Conservation (phyloP, 1,140 invertebrate species). For the Hermetia illucens region DNA sequence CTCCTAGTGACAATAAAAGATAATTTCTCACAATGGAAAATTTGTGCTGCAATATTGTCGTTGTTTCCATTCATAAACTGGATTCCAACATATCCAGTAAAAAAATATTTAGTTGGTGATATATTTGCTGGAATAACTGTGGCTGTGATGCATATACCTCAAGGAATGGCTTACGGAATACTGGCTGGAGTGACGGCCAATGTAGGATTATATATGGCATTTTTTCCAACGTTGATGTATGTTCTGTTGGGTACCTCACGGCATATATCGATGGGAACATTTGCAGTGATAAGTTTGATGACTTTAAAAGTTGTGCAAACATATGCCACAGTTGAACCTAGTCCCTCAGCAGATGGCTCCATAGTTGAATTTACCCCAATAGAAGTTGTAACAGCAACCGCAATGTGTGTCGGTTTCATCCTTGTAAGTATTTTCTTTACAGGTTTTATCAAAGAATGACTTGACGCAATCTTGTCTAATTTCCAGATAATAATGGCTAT, state of each 20-base stretch:
- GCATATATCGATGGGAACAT: conserved; percentile 88
- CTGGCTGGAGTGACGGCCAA: conserved; percentile 76
- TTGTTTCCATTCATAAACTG: conserved; percentile 45
- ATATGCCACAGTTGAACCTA: conserved; percentile 11
- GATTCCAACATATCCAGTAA: conserved; percentile 55
- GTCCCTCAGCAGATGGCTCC: neutral
- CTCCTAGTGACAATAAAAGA: conserved; percentile 18
- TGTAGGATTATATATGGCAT: conserved; percentile 86
- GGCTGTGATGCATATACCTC: conserved; percentile 88
- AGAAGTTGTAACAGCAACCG: conserved; percentile 22
- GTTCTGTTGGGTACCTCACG: conserved; percentile 80
- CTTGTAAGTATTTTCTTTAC: conserved; percentile 3
- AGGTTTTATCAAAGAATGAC: neutral
- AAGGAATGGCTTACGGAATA: conserved; percentile 78
- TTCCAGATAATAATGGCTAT: conserved; percentile 65
- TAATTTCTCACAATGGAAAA: conserved; percentile 19
- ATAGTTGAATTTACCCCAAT: conserved; percentile 8
- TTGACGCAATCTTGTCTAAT: conserved; percentile 6
- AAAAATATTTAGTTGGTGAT: conserved; percentile 47
- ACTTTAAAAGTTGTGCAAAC: conserved; percentile 56
- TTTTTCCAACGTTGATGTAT: conserved; percentile 85
- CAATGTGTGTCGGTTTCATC: conserved; percentile 10
- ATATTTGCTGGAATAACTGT: conserved; percentile 69
- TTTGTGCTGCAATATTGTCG: conserved; percentile 19
- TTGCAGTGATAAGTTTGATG: conserved; percentile 80